Percentiles rank a stretch among this genome's conserved stretches.
Conservation (phyloP, 2,888 invertebrate genomes). For the Falcaria lacertinaria region DNA sequence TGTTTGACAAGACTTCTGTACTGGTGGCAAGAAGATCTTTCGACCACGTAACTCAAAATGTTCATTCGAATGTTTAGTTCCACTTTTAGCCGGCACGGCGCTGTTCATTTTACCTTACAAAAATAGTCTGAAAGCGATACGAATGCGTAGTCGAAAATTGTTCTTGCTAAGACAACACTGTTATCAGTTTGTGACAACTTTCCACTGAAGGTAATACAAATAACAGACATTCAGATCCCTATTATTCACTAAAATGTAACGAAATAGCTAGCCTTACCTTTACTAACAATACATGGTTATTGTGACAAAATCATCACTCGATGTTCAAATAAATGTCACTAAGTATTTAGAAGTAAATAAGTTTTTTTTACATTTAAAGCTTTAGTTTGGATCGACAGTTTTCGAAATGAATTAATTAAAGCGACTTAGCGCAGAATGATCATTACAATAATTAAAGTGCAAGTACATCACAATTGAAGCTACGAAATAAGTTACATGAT, state of each 20-base stretch:
- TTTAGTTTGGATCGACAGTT: slow-evolving; percentile 23
- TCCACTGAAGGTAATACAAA: neutral
- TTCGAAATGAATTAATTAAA: slow-evolving; percentile 15
- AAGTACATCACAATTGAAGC: neutral
- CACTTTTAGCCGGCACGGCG: too few species aligned
- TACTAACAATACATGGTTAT: slow-evolving; percentile 10
- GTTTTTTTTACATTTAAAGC: slow-evolving; percentile 27
- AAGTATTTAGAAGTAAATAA: slow-evolving; percentile 11
- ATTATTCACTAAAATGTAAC: neutral
- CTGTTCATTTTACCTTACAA: too few species aligned
- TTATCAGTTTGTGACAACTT: neutral
- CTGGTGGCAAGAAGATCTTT: too few species aligned
- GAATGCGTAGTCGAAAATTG: too few species aligned
- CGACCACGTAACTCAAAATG: too few species aligned
- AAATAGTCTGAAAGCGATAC: too few species aligned
- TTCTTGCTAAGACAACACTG: too few species aligned
- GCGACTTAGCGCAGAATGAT: slow-evolving; percentile 14
- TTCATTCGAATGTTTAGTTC: too few species aligned
- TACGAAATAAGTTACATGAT: too few species aligned
- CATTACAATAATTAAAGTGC: neutral
- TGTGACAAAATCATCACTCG: slow-evolving; percentile 28
- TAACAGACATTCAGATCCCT: neutral
- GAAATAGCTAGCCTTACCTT: slow-evolving; percentile 1
- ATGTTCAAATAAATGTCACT: slow-evolving; percentile 6
- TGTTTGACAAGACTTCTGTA: neutral